A percentile compares a stretch with the other conserved stretches of the same genome.
Conservation (phyloP, 1,140 invertebrate genomes). For the Brachionus koreanus region DNA sequence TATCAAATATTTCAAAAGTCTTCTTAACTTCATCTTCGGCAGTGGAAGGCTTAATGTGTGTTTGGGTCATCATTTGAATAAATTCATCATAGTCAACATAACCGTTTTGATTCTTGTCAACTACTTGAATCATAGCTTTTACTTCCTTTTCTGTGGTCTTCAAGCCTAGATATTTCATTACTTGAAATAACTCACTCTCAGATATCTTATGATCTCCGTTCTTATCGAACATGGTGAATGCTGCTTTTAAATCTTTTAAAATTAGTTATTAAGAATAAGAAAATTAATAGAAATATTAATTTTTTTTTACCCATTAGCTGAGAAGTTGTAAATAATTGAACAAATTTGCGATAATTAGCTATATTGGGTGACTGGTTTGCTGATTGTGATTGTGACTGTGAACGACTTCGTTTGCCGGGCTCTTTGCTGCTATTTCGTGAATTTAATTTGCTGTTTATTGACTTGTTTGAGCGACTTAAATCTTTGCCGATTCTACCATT, state of each 20-base stretch:
- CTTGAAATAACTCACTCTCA: constrained; percentile 26
- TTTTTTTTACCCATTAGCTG: constrained; percentile 32
- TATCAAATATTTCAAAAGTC: constrained; percentile 50
- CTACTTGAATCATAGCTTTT: constrained; percentile 40
- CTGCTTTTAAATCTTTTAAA: constrained; percentile 37
- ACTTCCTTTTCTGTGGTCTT: constrained; percentile 32
- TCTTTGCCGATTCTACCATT: background rate
- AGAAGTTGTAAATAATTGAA: constrained; percentile 35
- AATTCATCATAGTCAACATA: constrained; percentile 45
- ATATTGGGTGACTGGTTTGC: constrained; percentile 26
- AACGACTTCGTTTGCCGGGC: background rate
- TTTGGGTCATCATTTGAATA: constrained; percentile 44
- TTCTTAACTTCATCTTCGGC: constrained; percentile 44
- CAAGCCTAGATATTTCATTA: constrained; percentile 37
- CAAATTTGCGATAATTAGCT: constrained; percentile 31
- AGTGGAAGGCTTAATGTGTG: background rate
- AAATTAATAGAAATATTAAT: background rate
- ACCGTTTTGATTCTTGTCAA: constrained; percentile 41
- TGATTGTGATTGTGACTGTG: constrained; percentile 25
- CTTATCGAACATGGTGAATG: constrained; percentile 43
- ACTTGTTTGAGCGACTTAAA: background rate
- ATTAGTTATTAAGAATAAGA: background rate
- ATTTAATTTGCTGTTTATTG: constrained; percentile 15
- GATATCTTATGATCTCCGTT: constrained; percentile 44
- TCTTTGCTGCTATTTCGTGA: constrained; percentile 24